Percentiles rank a stretch among this genome's conserved stretches.
Evolutionary conservation across 2,888 invertebrate genomes (phyloP).

Genomic region (Drosophila picticornis): DNA sequence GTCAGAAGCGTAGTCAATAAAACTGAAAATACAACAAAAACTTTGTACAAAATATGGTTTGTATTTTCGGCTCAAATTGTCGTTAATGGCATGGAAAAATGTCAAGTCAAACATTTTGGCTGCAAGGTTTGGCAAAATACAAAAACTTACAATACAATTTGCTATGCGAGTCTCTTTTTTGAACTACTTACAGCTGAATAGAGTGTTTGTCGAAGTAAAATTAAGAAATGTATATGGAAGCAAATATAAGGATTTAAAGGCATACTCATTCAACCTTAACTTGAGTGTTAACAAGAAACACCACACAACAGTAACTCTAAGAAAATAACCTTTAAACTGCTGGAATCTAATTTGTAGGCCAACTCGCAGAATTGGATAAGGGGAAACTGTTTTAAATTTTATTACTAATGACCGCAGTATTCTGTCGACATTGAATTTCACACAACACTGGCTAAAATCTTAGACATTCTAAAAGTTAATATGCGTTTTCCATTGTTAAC

Average conservation of each 20-base stretch:
- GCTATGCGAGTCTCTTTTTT: constrained; percentile 5
- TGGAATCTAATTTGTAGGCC: background rate
- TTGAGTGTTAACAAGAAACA: background rate
- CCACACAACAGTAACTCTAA: background rate
- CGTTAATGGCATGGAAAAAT: constrained; percentile 75
- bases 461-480: background rate
- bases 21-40: constrained; percentile 14
- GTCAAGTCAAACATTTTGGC: constrained; percentile 58
- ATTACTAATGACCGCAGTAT: background rate
- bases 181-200: constrained; percentile 1
- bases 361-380: background rate
- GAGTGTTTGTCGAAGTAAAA: background rate
- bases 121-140: constrained; percentile 27
- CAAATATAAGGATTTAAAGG: background rate
- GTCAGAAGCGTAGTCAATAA: constrained; percentile 61
- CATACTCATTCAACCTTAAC: background rate
- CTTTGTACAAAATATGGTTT: constrained; percentile 52
- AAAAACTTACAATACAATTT: constrained; percentile 16
- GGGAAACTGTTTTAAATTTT: background rate
- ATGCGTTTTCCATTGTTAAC: background rate
- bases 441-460: background rate
- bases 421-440: background rate
- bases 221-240: background rate
- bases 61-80: constrained; percentile 48
- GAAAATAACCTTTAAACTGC: background rate